A percentile compares a stretch with the other conserved stretches of the same genome.
Evolutionary conservation across 2,888 invertebrate species (phyloP).

Genomic region (Ashinkailepas kermadecensis): DNA sequence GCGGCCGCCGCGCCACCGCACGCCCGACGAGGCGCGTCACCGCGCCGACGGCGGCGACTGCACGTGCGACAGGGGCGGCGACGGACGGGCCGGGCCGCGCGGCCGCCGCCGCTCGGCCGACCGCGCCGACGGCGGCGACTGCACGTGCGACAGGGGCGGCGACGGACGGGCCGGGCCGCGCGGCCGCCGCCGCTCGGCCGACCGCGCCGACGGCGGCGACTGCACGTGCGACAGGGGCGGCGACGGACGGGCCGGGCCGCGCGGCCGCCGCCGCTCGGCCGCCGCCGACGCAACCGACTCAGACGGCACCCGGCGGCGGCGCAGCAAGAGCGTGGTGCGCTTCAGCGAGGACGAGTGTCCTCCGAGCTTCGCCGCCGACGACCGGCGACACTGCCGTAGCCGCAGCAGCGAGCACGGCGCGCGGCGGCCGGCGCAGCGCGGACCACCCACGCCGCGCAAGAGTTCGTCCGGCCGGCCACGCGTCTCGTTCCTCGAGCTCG

Average conservation of each 20-base stretch:
- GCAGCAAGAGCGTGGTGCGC: conserved; percentile 18
- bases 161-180: not conserved
- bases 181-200: not conserved
- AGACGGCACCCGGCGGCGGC: not conserved
- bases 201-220: not conserved
- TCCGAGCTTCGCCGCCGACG: not conserved
- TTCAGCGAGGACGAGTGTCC: not conserved
- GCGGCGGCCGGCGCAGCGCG: not conserved
- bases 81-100: not conserved
- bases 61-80: not conserved
- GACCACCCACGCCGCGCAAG: not conserved
- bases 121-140: not conserved
- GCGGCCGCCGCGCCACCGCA: not conserved
- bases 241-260: not conserved
- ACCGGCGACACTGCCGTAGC: not conserved
- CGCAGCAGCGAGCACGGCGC: not conserved
- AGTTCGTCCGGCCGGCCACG: conserved; percentile 2
- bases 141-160: not conserved
- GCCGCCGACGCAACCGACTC: not conserved
- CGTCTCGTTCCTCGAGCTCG: conserved; percentile 13
- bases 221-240: not conserved
- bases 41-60: not conserved
- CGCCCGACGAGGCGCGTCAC: not conserved
- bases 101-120: not conserved
- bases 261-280: not conserved